Evolutionary conservation across 2,797 vertebrate species (phyloP).

Genomic region (Rhinella marina): DNA sequence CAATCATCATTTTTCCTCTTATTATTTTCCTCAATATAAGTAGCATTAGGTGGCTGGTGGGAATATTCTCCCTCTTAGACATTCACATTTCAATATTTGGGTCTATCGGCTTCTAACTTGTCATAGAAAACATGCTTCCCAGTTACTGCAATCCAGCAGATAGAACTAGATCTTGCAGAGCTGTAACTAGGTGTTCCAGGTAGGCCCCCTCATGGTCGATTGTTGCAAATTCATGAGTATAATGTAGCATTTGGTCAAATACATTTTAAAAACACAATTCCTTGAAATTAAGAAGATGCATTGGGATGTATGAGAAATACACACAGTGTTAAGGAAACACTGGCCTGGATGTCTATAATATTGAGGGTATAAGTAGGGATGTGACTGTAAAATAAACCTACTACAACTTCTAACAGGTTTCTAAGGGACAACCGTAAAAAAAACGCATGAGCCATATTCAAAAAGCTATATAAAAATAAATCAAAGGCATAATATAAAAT

Average conservation of each 20-base stretch:
- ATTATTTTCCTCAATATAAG: neutral
- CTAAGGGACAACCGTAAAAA: too few species aligned
- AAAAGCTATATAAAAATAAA: too few species aligned
- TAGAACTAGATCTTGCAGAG: neutral
- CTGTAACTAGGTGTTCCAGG: constrained; percentile 3
- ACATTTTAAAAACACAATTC: neutral
- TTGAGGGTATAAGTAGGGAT: neutral
- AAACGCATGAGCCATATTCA: too few species aligned
- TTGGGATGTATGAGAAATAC: neutral
- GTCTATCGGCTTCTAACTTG: neutral
- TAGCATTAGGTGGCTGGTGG: neutral
- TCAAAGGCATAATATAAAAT: too few species aligned
- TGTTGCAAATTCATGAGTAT: neutral
- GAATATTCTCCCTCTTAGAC: neutral
- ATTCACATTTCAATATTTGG: neutral
- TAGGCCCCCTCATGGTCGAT: constrained; percentile 28
- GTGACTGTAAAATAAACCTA: neutral
- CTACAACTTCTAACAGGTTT: neutral
- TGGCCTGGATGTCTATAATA: neutral
- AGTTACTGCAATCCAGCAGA: neutral
- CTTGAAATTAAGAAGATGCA: neutral
- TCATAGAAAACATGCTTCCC: neutral
- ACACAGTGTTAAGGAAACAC: too few species aligned
- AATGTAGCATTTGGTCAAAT: neutral
- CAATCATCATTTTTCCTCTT: neutral